Evolutionary conservation across 2,797 vertebrate species (phyloP), one percentile per base, ranked within the genome.

Genomic region (Sebastes iracundus): DNA sequence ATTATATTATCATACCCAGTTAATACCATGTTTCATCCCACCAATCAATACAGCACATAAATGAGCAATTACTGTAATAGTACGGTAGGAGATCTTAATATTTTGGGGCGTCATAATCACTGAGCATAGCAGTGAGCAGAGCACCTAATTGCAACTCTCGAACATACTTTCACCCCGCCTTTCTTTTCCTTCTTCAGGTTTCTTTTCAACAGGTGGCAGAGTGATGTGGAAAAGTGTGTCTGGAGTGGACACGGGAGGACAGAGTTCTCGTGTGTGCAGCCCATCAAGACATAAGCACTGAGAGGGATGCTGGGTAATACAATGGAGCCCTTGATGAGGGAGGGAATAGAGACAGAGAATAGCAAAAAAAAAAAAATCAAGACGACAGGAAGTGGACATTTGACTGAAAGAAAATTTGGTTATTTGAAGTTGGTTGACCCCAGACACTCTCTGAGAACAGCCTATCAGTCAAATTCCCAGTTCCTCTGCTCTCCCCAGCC

Each of bases 391-490:
- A 80, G 75, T 76, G 77, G 80, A 55, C 79, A 74, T 83, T 55
- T 76, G 75, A 80, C 68, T 55, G 35, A 75, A 63, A 75, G 35
- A 89, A 74, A 89, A 86, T 75, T 80, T 82, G 87, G 85, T 75
- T 80, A 74, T 91, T 87, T 83, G 28, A 91, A 86, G 87, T 91
- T 86, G 2, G 60, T 65, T 70, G 75, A 86, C 70, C 82, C 20
- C 61, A 55, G 70, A 75, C 49, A 55, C 53, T 75, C 75, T 76
- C 71, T 58, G 75, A 82, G 81, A 90, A 75, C 69, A 80, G 81
- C 80, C 76, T 81, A 84, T 87, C 81, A 83, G 72, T 63, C 81
- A 85, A 83, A 89, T 86, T 86, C 74, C 72, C 79, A 75, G 72
- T 84, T 82, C 23, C 64, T 83, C 75, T 86, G 83, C 72, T 75